phyloP scores from a whole-genome alignment of 1,140 invertebrate species.

The Paracyclopina nana region DNA sequence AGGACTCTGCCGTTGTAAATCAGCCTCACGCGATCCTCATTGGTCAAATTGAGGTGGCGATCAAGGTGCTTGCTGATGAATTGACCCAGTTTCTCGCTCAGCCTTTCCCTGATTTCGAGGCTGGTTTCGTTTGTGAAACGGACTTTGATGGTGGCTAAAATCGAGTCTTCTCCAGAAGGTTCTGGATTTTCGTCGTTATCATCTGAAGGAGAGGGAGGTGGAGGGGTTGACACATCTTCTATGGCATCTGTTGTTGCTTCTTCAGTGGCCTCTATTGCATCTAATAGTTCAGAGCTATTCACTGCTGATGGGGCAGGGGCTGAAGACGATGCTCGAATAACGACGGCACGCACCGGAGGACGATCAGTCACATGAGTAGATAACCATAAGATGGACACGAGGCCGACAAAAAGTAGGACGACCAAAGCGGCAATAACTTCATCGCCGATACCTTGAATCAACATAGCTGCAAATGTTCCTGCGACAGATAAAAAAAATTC shows the following conservation, averaged over 20 bases:
- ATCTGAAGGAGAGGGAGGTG: too few species aligned
- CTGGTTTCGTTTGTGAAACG: constrained; percentile 1
- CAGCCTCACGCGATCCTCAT: neutral
- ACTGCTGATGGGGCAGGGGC: neutral
- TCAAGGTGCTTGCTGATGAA: constrained; percentile 2
- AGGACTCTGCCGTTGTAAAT: constrained; percentile 4
- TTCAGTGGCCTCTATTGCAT: too few species aligned
- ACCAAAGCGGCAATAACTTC: neutral
- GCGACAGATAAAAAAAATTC: too few species aligned
- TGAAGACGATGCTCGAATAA: neutral
- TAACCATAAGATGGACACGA: neutral
- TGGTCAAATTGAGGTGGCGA: neutral
- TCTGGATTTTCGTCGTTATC: too few species aligned
- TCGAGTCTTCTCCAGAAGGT: too few species aligned
- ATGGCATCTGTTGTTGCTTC: too few species aligned
- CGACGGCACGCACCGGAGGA: neutral
- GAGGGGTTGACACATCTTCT: too few species aligned
- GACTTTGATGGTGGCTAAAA: neutral
- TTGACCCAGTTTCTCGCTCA: constrained; percentile 4
- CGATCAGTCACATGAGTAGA: neutral
- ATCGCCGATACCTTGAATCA: neutral
- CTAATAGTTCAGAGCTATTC: too few species aligned
- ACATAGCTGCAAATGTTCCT: too few species aligned
- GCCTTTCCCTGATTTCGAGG: neutral
- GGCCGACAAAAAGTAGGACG: neutral